phyloP scores from a whole-genome alignment of 2,113 vertebrate species.

The Scomber scombrus region DNA sequence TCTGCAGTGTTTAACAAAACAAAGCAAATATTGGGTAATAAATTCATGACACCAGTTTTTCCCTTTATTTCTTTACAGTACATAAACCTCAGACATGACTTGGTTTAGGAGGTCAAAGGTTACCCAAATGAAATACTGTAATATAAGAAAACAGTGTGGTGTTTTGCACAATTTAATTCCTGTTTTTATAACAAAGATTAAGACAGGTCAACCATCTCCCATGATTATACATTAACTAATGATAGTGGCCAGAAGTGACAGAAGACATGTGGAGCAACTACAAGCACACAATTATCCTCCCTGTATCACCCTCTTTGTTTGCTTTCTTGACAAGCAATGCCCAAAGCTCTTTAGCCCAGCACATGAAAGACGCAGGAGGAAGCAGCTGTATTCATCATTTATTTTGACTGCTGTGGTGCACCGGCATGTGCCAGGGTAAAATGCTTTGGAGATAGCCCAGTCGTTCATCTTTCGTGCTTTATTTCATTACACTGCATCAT shows the following conservation, averaged over 20 bases:
- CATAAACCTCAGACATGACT: slow-evolving; percentile 25
- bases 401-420: slow-evolving; percentile 69
- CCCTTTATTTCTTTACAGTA: slow-evolving; percentile 28
- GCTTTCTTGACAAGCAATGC: slow-evolving; percentile 42
- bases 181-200: slow-evolving; percentile 46
- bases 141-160: slow-evolving; percentile 21
- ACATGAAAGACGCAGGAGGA: slow-evolving; percentile 66
- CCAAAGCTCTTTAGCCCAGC: slow-evolving; percentile 75
- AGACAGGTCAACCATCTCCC: slow-evolving; percentile 29
- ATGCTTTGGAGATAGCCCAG: slow-evolving; percentile 69
- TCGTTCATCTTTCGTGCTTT: slow-evolving; percentile 36
- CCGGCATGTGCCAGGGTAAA: slow-evolving; percentile 73
- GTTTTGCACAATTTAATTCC: neutral
- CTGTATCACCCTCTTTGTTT: slow-evolving; percentile 3
- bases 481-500: slow-evolving; percentile 19
- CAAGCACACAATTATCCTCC: slow-evolving; percentile 33
- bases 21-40: slow-evolving; percentile 34
- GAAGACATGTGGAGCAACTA: slow-evolving; percentile 46
- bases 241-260: slow-evolving; percentile 15
- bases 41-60: slow-evolving; percentile 7
- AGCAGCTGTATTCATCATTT: slow-evolving; percentile 61
- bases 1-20: slow-evolving; percentile 22
- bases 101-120: slow-evolving; percentile 34
- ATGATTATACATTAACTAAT: slow-evolving; percentile 22
- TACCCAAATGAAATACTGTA: slow-evolving; percentile 21